phyloP scores from a whole-genome alignment of 2,797 vertebrate species.

The Furcifer pardalis region DNA sequence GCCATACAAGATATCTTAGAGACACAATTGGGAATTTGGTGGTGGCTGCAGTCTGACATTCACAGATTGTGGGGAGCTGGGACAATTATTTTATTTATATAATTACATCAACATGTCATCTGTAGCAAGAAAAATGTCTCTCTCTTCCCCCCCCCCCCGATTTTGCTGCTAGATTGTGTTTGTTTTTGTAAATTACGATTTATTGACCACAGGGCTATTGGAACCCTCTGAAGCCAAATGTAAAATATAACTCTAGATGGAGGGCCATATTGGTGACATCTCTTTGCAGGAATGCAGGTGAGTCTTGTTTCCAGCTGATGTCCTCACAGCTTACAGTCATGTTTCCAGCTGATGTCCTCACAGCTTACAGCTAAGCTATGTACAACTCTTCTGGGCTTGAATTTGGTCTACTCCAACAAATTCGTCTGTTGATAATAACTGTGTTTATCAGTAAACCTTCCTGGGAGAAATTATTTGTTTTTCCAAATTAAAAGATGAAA shows the following conservation, averaged over 20 bases:
- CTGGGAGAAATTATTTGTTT: conserved; percentile 50
- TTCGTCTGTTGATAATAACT: too few relatives aligned
- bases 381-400: conserved; percentile 41
- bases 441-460: neutral
- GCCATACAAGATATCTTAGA: conserved; percentile 72
- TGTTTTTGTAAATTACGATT: conserved; percentile 58
- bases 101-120: conserved; percentile 42
- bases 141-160: too few relatives aligned
- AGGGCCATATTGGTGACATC: conserved; percentile 48
- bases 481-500: conserved; percentile 32
- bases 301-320: neutral
- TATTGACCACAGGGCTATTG: conserved; percentile 52
- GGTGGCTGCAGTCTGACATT: conserved; percentile 64
- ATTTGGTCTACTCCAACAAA: neutral
- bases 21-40: conserved; percentile 68
- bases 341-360: neutral
- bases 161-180: conserved; percentile 42
- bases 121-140: conserved; percentile 15
- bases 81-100: conserved; percentile 66
- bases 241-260: conserved; percentile 50
- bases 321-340: conserved; percentile 29
- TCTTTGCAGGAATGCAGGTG: conserved; percentile 35
- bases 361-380: conserved; percentile 53
- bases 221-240: conserved; percentile 55
- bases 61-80: conserved; percentile 51